Evolutionary conservation across 53 echinoderm and acorn worm genomes (phyloP), one percentile per base, ranked within the genome.

Genomic region (Luidia sarsii): DNA sequence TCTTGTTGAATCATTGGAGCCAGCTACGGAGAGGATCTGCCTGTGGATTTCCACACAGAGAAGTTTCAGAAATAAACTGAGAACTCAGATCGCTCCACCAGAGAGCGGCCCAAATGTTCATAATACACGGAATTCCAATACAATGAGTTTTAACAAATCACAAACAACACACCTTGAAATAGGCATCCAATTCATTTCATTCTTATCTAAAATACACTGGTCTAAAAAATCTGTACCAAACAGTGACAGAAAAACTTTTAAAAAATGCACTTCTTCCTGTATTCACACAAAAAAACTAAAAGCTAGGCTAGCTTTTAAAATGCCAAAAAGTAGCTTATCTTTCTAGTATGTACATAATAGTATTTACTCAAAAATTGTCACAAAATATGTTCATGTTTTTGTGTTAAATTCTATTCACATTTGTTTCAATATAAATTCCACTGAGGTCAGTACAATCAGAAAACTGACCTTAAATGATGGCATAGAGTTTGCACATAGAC

Each of bases 401-500:
- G 6, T 41, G 11, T 41, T 41, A 41, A 41, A 6, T 57, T 61
- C 39, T 56, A 74, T 41, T 43, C 36, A 74, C 74, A 57, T 77
- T 77, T 30, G 57, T 43, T 34, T 61, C 20, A 38, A 28, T 18
- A 57, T 14, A 74, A 77, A 43, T 41, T 31, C n/a, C 11, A 77
- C 37, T 53, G 53, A 41, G 39, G 43, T 74, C 75, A 74, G 31
- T 74, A 52, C 20, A 36, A n/a, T 46, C 36, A 27, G 24, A 77
- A 8, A 68, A 9, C 48, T 61, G 77, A 77, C 32, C 24, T 3
- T 22, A 70, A 61, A 77, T 19, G 56, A 77, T 45, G 77, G 77
- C 77, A 77, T 61, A 77, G 61, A 39, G 61, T 43, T 31, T 60
- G 60, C 60, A 77, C 59, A 77, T 61, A n/a, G n/a, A n/a, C n/a